These are phyloP conservation scores for Lissocephala sabroskyi DNA, from an alignment of 2,888 invertebrate genomes.

Conservation along the genomic window DNA sequence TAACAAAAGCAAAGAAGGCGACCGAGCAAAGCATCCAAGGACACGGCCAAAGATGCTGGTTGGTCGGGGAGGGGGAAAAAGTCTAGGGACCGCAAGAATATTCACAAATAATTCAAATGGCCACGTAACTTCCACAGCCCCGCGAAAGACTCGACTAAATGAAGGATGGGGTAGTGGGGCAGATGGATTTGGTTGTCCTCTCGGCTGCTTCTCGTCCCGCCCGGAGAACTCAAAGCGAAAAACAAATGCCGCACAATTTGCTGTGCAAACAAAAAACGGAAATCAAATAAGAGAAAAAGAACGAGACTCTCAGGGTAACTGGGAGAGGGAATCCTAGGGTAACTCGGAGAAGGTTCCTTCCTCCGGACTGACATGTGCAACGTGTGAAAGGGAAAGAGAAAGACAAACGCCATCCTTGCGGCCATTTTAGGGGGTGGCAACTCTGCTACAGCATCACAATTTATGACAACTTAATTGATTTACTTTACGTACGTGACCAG, in stretches of 20 bases:
- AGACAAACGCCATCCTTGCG: neutral
- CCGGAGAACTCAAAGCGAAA: conserved; percentile 31
- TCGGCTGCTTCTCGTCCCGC: neutral
- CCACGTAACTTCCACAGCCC: too few species aligned
- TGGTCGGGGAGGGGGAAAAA: too few species aligned
- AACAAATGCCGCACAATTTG: conserved; percentile 60
- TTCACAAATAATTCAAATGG: conserved; percentile 6
- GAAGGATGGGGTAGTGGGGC: too few species aligned
- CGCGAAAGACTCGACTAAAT: too few species aligned
- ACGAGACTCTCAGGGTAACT: too few species aligned
- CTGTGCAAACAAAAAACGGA: conserved; percentile 46
- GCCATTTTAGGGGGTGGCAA: neutral
- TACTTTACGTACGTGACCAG: conserved; percentile 71
- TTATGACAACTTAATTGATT: conserved; percentile 72
- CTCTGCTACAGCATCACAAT: conserved; percentile 48
- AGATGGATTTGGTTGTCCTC: neutral
- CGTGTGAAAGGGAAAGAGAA: conserved; percentile 2
- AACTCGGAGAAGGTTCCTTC: too few species aligned
- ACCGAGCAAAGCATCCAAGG: neutral
- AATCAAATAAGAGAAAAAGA: conserved; percentile 36
- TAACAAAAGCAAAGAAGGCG: conserved; percentile 4
- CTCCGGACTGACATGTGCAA: too few species aligned
- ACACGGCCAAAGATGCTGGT: too few species aligned
- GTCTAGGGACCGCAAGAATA: too few species aligned
- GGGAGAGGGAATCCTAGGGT: too few species aligned